These are phyloP conservation scores for Heloderma charlesbogerti DNA, from an alignment of 2,113 vertebrate genomes.

Conservation along the genomic window DNA sequence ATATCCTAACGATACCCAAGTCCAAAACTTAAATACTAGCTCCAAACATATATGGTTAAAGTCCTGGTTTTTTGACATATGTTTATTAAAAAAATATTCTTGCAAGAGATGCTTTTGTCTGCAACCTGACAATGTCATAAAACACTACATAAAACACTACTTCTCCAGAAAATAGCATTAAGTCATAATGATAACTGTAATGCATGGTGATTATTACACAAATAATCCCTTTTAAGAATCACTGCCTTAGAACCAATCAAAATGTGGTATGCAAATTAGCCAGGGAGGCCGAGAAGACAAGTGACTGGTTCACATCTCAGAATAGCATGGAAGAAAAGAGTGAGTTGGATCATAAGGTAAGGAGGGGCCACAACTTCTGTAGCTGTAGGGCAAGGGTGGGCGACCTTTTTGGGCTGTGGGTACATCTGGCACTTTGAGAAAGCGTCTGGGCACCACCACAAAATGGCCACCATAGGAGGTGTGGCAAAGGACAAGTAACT, in stretches of 20 bases:
- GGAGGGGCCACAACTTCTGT: neutral
- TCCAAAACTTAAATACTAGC: neutral
- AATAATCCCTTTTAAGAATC: neutral
- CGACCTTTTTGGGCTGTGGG: neutral
- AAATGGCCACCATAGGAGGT: no score
- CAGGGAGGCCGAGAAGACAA: neutral
- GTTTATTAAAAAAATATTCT: neutral
- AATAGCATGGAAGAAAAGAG: conserved; percentile 27
- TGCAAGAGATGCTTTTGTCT: neutral
- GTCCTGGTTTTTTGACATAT: neutral
- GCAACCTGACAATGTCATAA: neutral
- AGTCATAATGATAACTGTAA: conserved; percentile 7
- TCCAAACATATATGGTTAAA: neutral
- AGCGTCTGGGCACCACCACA: no score
- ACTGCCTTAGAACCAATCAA: conserved; percentile 30
- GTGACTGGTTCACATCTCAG: neutral
- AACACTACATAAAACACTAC: neutral
- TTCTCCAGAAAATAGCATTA: neutral
- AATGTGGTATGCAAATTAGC: conserved; percentile 33
- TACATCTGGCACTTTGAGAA: no score
- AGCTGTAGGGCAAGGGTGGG: neutral
- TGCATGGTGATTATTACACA: conserved; percentile 19
- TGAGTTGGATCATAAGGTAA: conserved; percentile 14
- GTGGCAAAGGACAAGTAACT: no score
- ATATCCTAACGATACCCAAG: neutral